These are phyloP conservation scores for Automeris io DNA, from an alignment of 2,888 invertebrate genomes.

Conservation along the genomic window DNA sequence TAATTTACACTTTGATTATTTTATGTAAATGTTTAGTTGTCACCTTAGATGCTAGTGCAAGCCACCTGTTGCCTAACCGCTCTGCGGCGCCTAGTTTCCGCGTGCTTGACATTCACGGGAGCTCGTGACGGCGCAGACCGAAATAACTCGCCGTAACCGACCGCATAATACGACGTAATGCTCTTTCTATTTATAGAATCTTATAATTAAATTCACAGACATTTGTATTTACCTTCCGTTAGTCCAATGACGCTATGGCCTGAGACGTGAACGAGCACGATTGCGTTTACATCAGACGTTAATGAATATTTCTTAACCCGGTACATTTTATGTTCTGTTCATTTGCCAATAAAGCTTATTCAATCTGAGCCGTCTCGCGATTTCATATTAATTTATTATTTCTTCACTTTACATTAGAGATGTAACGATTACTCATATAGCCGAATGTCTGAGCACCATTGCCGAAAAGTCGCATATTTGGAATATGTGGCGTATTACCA, in stretches of 20 bases:
- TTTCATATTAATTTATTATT: not conserved
- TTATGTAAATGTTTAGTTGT: constrained; percentile 28
- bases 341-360: not conserved
- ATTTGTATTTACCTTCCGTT: constrained; percentile 57
- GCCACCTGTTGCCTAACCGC: constrained; percentile 64
- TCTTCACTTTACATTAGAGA: too few relatives aligned
- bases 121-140: constrained; percentile 62
- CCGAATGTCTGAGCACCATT: too few relatives aligned
- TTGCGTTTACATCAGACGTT: constrained; percentile 19
- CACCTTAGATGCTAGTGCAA: constrained; percentile 44
- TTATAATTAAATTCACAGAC: constrained; percentile 67
- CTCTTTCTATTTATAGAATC: constrained; percentile 65
- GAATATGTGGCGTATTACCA: too few relatives aligned
- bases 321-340: not conserved
- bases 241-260: constrained; percentile 31
- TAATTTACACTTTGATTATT: constrained; percentile 14
- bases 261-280: constrained; percentile 28
- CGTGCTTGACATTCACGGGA: constrained; percentile 72
- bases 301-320: constrained; percentile 9
- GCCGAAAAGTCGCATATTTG: too few relatives aligned
- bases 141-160: constrained; percentile 70
- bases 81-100: constrained; percentile 53
- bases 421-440: too few relatives aligned
- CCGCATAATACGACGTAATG: constrained; percentile 69
- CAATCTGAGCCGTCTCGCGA: not conserved